Evolutionary conservation across 2,113 vertebrate species (phyloP), one percentile per base, ranked within the genome.

Genomic region (Sitta europaea): DNA sequence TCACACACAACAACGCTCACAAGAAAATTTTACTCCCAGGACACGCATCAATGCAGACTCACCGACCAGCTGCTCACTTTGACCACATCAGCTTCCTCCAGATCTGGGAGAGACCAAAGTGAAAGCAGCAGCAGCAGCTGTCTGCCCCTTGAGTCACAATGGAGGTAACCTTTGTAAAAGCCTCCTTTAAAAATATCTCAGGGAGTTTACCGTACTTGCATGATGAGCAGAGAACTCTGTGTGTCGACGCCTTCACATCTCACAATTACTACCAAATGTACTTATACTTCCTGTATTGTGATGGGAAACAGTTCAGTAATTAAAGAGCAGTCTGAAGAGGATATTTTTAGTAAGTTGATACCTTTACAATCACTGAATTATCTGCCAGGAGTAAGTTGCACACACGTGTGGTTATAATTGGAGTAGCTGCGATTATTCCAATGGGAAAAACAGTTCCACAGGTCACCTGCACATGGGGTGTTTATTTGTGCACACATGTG

Each of bases 31-130:
- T 66, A 4, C 65, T 91, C 55, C 63, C 38, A 28, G 16, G 25
- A 27, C 3, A 6, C 16, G 33, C 3, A 5, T 71, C n/a, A 35
- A 6, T 23, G 22, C 20, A 85, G 58, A 63, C 22, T 19, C 45
- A 87, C 14, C 1, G 0, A 48, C 19, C 0, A 0, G 12, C 22
- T 2, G 1, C 33, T 81, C 1, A 0, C 43, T 40, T 38, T 67
- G 57, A 81, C 24, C 43, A 12, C n/a, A 33, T 15, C 11, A 59
- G 20, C 48, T 81, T 70, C 58, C 50, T 53, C 61, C 47, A 74
- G 33, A 53, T 27, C n/a, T n/a, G 40, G 38, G 25, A 71, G 8
- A 89, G 14, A 72, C 24, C 47, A 61, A 57, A 89, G 51, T 7
- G 36, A 74, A 79, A 92, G 58, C 28, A 74, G 40, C 68, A 78